Base-by-base conservation (phyloP, 1,140 invertebrate genomes). In the Zaprionus camerounensis region DNA sequence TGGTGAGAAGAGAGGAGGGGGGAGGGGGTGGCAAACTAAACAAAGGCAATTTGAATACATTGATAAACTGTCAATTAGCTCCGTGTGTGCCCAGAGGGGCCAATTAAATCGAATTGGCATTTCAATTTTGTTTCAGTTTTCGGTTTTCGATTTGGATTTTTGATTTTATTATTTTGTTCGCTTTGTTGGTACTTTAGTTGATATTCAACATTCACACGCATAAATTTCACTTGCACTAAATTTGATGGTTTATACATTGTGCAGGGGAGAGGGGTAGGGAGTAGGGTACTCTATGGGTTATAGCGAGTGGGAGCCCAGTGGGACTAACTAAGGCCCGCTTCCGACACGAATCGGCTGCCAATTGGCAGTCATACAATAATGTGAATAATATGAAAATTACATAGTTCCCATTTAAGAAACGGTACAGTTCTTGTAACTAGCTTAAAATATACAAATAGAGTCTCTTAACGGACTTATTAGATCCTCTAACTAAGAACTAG, bases 161-260 rank as follows among this genome's bases (percentile, higher is more conserved):
- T 31, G 70, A 55, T 77, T 72, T 67, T 61, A 38, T 65, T 62
- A 51, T 44, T 56, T 41, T 71, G 17, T 69, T 59, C 28, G 56
- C 36, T 34, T 20, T n/a, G 44, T 28, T 69, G 53, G 9, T 34
- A 34, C 49, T 76, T 80, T 85, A 78, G 72, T 87, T 87, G 49
- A 79, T 63, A 90, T 90, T 90, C 81, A 69, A 49, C 82, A 82
- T 90, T 88, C 81, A 83, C 84, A 79, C 69, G 76, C 85, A 90
- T 90, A 75, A 90, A 90, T 90, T 90, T 90, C 85, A 85, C 85
- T 68, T 82, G 85, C 85, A 90, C 79, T 74, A 82, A 74, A 88
- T 81, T 71, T 76, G 84, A 80, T 73, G 53, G 51, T 41, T 64
- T 46, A 24, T 22, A 51, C 5, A 51, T 24, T 51, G 11, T 5